Evolutionary conservation across 2,797 vertebrate genomes (phyloP).

Genomic region (Platyrinchus mystaceus): DNA sequence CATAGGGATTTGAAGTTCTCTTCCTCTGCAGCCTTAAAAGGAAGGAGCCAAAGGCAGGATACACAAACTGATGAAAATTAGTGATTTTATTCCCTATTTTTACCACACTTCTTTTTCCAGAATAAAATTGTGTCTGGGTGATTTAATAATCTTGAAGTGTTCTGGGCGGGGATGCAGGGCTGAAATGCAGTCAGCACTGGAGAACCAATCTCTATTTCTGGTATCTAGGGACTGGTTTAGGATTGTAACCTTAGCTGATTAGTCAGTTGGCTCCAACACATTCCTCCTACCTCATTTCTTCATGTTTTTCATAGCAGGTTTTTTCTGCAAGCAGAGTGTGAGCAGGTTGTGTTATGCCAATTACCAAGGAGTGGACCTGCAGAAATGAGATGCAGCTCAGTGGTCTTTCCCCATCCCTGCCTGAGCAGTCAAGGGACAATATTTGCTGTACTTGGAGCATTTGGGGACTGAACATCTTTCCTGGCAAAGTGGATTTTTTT

Average conservation of each 20-base stretch:
- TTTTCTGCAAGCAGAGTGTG: background rate
- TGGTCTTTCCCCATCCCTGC: background rate
- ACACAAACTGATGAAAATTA: constrained; percentile 36
- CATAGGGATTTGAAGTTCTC: background rate
- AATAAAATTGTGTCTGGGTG: constrained; percentile 3
- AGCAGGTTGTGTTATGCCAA: background rate
- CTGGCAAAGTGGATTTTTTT: background rate
- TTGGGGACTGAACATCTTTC: background rate
- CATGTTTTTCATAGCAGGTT: background rate
- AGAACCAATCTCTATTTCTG: background rate
- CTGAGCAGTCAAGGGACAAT: too few relatives aligned
- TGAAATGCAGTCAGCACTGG: background rate
- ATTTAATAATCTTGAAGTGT: constrained; percentile 16
- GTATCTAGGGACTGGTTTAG: background rate
- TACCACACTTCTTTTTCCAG: background rate
- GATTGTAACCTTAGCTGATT: background rate
- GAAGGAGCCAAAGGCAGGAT: constrained; percentile 38
- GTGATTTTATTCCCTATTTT: constrained; percentile 45
- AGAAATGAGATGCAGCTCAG: background rate
- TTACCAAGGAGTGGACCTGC: background rate
- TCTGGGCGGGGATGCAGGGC: background rate
- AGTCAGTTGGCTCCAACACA: background rate
- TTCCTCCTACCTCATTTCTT: background rate
- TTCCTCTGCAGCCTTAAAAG: constrained; percentile 37
- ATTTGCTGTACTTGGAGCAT: background rate